Evolutionary conservation across 2,888 invertebrate genomes (phyloP), one percentile per base, ranked within the genome.

Genomic region (Cyaniris semiargus): DNA sequence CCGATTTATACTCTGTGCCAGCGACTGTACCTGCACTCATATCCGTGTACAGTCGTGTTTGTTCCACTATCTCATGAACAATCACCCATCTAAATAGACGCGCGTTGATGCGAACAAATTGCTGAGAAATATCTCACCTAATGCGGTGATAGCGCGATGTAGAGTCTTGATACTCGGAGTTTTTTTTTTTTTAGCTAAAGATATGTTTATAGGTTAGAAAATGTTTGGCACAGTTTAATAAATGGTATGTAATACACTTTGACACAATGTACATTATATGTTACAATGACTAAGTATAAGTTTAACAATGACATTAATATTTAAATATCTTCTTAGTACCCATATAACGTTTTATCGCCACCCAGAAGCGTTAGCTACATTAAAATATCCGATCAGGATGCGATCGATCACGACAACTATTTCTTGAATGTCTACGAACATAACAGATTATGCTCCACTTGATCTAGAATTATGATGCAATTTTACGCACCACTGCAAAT

Each of bases 21-120:
- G 27, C 18, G 27, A 66, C 18, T 66, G 66, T 66, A 66, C 66
- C 66, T 66, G 66, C 27, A 66, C 27, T 66, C 66, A 66, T 66
- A 66, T 66, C 66, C 66, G 27, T 66, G 27, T 60, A 60, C 60
- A 60, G 23, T 66, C 18, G 66, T 66, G 66, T 66, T 66, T 66
- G 27, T 71, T 81, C 23, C 7, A 48, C 82, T 85, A 82, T 89
- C 86, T 85, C 88, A 88, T 87, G 85, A 88, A 90, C 89, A 89
- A 91, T 85, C 83, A 83, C 80, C 79, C 81, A 78, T 79, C 88
- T 89, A 88, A 90, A 92, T 89, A 88, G 89, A 88, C 82, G 82
- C 85, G 92, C 90, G 91, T 89, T 86, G 89, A 91, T 89, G 88
- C 92, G 88, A 86, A 88, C 89, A 89, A 92, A 92, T 92, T 92